Base-by-base conservation (phyloP, 2,888 invertebrate genomes). In the Ptychoptera contaminata region DNA sequence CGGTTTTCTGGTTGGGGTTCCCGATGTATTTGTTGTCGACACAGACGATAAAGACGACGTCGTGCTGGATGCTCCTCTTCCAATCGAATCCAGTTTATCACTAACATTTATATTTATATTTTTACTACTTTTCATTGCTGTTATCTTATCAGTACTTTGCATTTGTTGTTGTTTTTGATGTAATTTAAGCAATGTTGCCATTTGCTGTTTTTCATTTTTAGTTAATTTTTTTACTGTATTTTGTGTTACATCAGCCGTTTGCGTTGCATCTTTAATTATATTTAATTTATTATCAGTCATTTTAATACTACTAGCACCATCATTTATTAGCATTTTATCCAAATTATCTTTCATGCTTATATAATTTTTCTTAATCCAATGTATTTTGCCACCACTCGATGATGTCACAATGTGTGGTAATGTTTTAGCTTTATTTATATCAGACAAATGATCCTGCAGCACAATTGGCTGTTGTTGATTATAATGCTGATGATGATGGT, bases 311-410 rank as follows among this genome's bases (percentile, higher is more conserved):
- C 48, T 39, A 30, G 16, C 37, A 40, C 46, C 43, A 41, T 34
- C 30, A 40, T 45, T n/a, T 15, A 16, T 40, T 10, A 14, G 32
- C 6, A 37, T 16, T 5, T 32, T 46, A 23, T 23, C 23, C 7
- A 23, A 23, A 23, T 23, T 23, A 23, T 23, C 23, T 23, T 23
- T 23, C 15, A 53, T 51, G 31, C 52, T 52, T 45, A 54, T 50
- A 38, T 56, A 55, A 40, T 58, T 57, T 14, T 59, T 55, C 45
- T 54, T 59, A 16, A 58, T 54, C 61, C 62, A 62, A 46, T 61
- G 61, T 45, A 60, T 54, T 46, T 56, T 58, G 37, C 58, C 61
- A 37, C 55, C 55, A 29, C 47, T 52, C 6, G 50, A 48, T 32
- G 49, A 46, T 12, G 49, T 44, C 16, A 46, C 49, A 34, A 51